Conservation (phyloP, 2,888 invertebrate genomes). For the Ophion ellenae region DNA sequence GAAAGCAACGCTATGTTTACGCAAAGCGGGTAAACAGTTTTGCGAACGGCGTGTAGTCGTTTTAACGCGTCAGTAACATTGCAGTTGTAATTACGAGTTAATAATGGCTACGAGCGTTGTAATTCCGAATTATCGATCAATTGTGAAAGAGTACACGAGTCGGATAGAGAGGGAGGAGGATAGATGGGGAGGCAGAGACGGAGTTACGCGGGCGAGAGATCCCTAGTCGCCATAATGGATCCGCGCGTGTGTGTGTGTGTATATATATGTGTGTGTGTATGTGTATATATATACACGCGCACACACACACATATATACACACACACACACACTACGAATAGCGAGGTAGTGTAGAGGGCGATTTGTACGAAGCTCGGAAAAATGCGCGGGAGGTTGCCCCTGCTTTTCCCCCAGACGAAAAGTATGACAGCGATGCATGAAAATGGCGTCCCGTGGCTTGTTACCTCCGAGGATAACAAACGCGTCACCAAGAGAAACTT, state of each 20-base stretch:
- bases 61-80: neutral
- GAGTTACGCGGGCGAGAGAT: constrained; percentile 43
- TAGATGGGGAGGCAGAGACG: constrained; percentile 25
- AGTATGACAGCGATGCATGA: constrained; percentile 68
- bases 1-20: constrained; percentile 71
- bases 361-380: constrained; percentile 71
- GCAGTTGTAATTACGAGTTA: constrained; percentile 67
- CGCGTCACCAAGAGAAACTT: constrained; percentile 27
- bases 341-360: constrained; percentile 32
- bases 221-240: constrained; percentile 51
- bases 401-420: constrained; percentile 69
- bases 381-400: constrained; percentile 79
- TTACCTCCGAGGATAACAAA: constrained; percentile 7
- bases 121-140: constrained; percentile 76
- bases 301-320: neutral
- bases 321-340: neutral
- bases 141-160: constrained; percentile 68
- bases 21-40: constrained; percentile 75
- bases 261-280: neutral
- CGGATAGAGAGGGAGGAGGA: constrained; percentile 42
- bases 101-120: constrained; percentile 38
- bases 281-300: neutral
- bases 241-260: neutral
- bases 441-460: constrained; percentile 70
- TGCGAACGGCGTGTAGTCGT: constrained; percentile 64